Evolutionary conservation across 2,797 vertebrate species (phyloP).

Genomic region (Zenarchopterus dispar): DNA sequence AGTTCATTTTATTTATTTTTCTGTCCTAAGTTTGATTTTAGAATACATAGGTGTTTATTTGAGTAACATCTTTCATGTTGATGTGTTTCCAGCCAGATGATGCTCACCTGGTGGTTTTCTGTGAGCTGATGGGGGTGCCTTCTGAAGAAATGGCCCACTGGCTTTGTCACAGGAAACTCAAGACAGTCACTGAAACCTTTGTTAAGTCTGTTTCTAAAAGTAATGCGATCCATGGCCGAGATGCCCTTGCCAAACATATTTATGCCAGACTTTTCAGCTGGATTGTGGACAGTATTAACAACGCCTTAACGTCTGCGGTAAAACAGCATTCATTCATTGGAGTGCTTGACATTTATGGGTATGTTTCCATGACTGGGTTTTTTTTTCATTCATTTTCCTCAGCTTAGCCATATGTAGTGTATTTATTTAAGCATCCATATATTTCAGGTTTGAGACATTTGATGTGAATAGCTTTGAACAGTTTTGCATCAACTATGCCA

Average conservation of each 20-base stretch:
- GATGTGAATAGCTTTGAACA: slow-evolving; percentile 99
- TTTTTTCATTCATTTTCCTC: too few species aligned
- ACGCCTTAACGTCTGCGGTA: slow-evolving; percentile 83
- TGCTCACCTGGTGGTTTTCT: slow-evolving; percentile 88
- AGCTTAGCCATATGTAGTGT: not conserved
- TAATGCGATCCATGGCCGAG: slow-evolving; percentile 89
- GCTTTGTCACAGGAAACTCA: slow-evolving; percentile 93
- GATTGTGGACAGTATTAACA: slow-evolving; percentile 92
- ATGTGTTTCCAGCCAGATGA: slow-evolving; percentile 85
- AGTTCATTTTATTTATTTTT: not conserved
- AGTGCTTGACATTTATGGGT: slow-evolving; percentile 98
- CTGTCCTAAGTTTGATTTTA: not conserved
- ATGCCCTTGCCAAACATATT: slow-evolving; percentile 94
- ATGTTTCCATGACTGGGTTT: slow-evolving; percentile 40
- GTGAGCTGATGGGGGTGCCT: slow-evolving; percentile 91
- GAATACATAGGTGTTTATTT: not conserved
- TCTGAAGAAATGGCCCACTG: slow-evolving; percentile 94
- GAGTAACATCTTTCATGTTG: not conserved
- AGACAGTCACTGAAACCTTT: slow-evolving; percentile 90
- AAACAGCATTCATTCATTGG: slow-evolving; percentile 95
- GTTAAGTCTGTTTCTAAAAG: slow-evolving; percentile 89
- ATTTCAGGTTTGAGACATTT: slow-evolving; percentile 94
- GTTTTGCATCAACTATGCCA: slow-evolving; percentile 99
- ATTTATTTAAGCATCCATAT: not conserved
- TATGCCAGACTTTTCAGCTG: slow-evolving; percentile 92